Conservation (phyloP, 2,797 vertebrate genomes). For the Melanogrammus aeglefinus region DNA sequence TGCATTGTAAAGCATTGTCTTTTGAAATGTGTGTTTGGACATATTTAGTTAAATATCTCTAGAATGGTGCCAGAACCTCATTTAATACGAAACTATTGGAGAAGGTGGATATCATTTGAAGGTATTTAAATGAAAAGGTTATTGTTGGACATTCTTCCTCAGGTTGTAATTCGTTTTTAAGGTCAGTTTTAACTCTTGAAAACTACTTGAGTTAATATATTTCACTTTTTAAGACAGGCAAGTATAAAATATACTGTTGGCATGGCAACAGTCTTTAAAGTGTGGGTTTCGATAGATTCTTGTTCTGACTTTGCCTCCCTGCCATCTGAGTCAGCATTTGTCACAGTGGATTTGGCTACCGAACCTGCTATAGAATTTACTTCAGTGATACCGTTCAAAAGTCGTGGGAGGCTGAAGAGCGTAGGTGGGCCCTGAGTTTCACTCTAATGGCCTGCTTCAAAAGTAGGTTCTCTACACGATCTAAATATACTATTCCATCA, state of each 20-base stretch:
- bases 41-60: neutral
- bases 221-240: neutral
- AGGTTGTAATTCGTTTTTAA: conserved; percentile 27
- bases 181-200: conserved; percentile 23
- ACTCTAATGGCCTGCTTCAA: neutral
- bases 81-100: neutral
- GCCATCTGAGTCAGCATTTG: neutral
- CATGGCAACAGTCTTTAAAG: neutral
- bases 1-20: neutral
- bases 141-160: neutral
- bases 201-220: neutral
- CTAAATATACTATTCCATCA: neutral
- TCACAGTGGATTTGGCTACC: neutral
- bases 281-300: neutral
- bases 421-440: neutral
- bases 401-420: neutral
- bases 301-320: neutral
- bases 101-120: neutral
- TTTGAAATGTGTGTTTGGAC: neutral
- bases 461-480: neutral
- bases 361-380: neutral
- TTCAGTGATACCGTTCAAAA: neutral
- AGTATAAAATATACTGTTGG: neutral
- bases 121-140: neutral
- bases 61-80: neutral